These are phyloP conservation scores for Ivindomyrus marchei DNA, from an alignment of 2,113 vertebrate species.

Conservation along the genomic window DNA sequence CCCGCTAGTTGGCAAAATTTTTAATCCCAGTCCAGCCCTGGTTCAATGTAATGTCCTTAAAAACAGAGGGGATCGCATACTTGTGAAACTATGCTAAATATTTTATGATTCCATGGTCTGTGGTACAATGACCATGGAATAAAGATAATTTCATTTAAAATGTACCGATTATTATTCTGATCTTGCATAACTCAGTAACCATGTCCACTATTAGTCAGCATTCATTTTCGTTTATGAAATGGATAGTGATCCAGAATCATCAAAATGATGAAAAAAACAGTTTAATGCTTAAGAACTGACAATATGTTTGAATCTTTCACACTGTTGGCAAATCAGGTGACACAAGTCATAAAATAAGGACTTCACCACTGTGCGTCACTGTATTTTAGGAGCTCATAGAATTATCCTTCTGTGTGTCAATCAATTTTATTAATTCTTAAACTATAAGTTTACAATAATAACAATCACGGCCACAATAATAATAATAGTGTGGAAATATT, in stretches of 20 bases:
- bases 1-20: not conserved
- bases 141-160: constrained; percentile 45
- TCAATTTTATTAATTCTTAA: constrained; percentile 32
- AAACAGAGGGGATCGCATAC: not conserved
- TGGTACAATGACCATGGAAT: constrained; percentile 57
- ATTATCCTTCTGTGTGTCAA: constrained; percentile 18
- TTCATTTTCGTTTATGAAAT: constrained; percentile 26
- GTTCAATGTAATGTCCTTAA: not conserved
- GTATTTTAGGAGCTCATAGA: not conserved
- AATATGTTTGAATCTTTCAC: not conserved
- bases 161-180: constrained; percentile 48
- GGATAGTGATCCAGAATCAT: not conserved
- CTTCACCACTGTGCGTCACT: constrained; percentile 23
- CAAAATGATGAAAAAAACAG: not conserved
- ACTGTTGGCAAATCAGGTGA: constrained; percentile 1
- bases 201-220: constrained; percentile 34
- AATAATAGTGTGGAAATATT: constrained; percentile 11
- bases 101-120: constrained; percentile 40
- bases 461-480: constrained; percentile 13
- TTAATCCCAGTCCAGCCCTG: not conserved
- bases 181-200: constrained; percentile 48
- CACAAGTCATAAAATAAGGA: not conserved
- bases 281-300: constrained; percentile 5
- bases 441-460: constrained; percentile 27
- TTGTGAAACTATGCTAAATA: constrained; percentile 12